phyloP scores from a whole-genome alignment of 2,888 invertebrate species.

The Aradus depressus region DNA sequence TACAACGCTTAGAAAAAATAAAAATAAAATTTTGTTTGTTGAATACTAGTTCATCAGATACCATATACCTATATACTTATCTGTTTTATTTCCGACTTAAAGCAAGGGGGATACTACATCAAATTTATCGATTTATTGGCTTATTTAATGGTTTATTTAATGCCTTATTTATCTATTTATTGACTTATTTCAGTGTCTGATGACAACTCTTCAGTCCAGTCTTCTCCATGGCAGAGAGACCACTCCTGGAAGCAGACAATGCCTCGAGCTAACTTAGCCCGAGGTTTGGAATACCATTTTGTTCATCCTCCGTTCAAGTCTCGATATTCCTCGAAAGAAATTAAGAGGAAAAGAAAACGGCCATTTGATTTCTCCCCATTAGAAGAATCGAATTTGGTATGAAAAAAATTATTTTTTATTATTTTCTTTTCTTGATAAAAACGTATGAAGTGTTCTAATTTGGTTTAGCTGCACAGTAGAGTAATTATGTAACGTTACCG shows the following conservation, averaged over 20 bases:
- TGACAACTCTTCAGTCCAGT: constrained; percentile 81
- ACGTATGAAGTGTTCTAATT: too few species aligned
- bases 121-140: too few species aligned
- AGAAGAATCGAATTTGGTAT: constrained; percentile 12
- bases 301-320: constrained; percentile 44
- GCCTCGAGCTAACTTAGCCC: constrained; percentile 61
- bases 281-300: constrained; percentile 60
- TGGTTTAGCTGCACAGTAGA: too few species aligned
- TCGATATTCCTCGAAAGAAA: constrained; percentile 34
- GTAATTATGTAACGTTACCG: too few species aligned
- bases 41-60: too few species aligned
- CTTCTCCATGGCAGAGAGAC: constrained; percentile 82
- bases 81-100: too few species aligned
- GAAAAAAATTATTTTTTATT: constrained; percentile 7
- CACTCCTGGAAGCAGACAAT: constrained; percentile 78
- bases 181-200: constrained; percentile 53
- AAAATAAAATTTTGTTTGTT: too few species aligned
- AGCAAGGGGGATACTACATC: too few species aligned
- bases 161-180: constrained; percentile 6
- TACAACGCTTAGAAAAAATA: too few species aligned
- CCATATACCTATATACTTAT: too few species aligned
- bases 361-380: constrained; percentile 50
- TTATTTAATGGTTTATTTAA: too few species aligned
- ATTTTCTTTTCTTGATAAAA: too few species aligned
- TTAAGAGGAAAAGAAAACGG: constrained; percentile 50